A percentile compares a stretch with the other conserved stretches of the same genome.
phyloP scores from a whole-genome alignment of 2,113 vertebrate species.

The Antechinus stuartii region DNA sequence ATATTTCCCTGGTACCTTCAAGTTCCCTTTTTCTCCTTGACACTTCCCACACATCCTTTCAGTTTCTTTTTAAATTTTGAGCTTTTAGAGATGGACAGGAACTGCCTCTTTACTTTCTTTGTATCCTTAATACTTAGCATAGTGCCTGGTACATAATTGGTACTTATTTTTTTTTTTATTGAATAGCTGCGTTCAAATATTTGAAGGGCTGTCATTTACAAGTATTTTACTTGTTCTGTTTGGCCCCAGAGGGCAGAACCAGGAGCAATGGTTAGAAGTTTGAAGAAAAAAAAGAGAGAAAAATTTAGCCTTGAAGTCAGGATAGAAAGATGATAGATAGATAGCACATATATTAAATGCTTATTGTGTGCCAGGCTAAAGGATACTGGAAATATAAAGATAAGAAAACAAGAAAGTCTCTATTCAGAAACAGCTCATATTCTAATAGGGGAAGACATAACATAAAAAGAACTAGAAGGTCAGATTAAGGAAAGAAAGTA shows the following conservation, averaged over 20 bases:
- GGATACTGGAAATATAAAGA: neutral
- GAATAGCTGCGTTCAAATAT: neutral
- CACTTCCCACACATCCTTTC: neutral
- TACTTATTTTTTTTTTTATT: neutral
- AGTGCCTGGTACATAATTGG: neutral
- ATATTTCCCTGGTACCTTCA: neutral
- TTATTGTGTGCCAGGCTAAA: neutral
- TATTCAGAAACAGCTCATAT: too few relatives aligned
- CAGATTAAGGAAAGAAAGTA: neutral
- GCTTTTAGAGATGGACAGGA: neutral
- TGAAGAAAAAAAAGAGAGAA: neutral
- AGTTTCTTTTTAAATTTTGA: neutral
- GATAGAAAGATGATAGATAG: too few relatives aligned
- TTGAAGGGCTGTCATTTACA: neutral
- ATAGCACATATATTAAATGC: neutral
- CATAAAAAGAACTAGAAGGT: neutral
- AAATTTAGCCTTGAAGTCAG: neutral
- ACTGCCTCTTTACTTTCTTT: neutral
- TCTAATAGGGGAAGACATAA: too few relatives aligned
- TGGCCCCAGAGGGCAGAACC: neutral
- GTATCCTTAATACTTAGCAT: neutral
- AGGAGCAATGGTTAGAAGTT: neutral
- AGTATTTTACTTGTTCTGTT: neutral
- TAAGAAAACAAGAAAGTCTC: neutral
- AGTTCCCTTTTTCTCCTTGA: too few relatives aligned